A percentile compares a stretch with the other conserved stretches of the same genome.
phyloP scores from a whole-genome alignment of 53 echinoderm and acorn worm genomes.

The Holothuria scabra region DNA sequence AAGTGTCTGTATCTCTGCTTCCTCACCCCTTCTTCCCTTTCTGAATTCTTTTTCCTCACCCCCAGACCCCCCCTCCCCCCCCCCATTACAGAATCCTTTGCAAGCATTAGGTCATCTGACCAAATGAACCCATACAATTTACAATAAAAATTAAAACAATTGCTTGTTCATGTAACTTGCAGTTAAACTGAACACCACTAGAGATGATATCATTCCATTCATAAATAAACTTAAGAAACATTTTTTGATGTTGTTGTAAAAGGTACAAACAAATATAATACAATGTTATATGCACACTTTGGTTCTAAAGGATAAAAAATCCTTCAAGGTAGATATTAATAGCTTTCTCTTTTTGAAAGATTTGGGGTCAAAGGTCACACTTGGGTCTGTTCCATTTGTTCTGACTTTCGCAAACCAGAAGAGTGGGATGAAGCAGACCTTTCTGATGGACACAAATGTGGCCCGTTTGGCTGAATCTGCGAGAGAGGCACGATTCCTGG shows the following conservation, averaged over 20 bases:
- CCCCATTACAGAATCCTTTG: too few relatives aligned
- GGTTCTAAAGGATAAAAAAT: neutral
- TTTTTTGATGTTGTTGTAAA: conserved; percentile 8
- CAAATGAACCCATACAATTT: too few relatives aligned
- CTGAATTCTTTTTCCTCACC: too few relatives aligned
- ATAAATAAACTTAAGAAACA: conserved; percentile 13
- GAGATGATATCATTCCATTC: neutral
- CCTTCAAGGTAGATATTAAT: conserved; percentile 41
- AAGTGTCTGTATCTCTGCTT: too few relatives aligned
- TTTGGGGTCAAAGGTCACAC: conserved; percentile 40
- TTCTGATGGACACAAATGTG: conserved; percentile 24
- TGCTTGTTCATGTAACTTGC: neutral
- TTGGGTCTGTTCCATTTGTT: conserved; percentile 47
- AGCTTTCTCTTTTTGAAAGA: conserved; percentile 30
- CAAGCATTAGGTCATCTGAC: too few relatives aligned
- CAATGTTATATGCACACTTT: conserved; percentile 35
- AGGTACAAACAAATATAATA: conserved; percentile 26
- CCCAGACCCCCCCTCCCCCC: too few relatives aligned
- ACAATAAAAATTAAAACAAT: too few relatives aligned
- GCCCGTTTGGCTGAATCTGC: conserved; percentile 12
- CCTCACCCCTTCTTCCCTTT: too few relatives aligned
- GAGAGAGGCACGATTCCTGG: conserved; percentile 38
- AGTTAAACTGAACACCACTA: neutral
- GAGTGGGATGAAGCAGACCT: conserved; percentile 37
- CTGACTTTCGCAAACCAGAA: conserved; percentile 13